Base-by-base conservation (phyloP, 1,140 invertebrate species). In the Carposina sasakii region DNA sequence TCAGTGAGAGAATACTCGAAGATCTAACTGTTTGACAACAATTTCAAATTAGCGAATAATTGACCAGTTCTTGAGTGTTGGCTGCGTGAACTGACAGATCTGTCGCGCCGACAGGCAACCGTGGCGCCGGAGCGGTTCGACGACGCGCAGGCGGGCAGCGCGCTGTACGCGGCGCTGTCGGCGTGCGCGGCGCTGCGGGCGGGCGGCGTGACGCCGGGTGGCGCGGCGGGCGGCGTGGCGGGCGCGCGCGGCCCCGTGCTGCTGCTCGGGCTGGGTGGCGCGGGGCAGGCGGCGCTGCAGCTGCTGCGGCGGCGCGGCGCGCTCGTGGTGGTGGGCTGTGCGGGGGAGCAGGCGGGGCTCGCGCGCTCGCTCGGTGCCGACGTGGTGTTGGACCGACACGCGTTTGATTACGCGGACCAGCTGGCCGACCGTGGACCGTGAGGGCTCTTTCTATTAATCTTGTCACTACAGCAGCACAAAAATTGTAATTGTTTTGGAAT, bases 221-320 rank as follows among this genome's bases (percentile, higher is more conserved):
- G 34, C 17, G 33, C 41, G 21, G 33, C 42, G 48, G 50, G 22
- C 15, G 30, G 34, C 17, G 40, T 15, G 43, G 12, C 26, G 41
- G 45, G 36, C 9, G 66, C 52, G 54, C 56, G 67, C 66, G 77
- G 54, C 59, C 88, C 96, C 13, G 82, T 98, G 13, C 89, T 99
- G 10, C 81, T 97, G 37, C 96, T 96, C 33, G 96, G 93, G 9
- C 91, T 96, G 40, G 97, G 97, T 9, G 96, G 96, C 16, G 94
- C 98, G 3, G 97, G 97, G 21, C 91, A 91, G 39, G 66, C 73
- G 2, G 78, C 70, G 24, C 54, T 78, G 39, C 81, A 81, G 65
- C 62, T 83, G 46, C 62, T 82, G 15, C 53, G 33, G 26, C 44
- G 46, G 19, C 47, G 45, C 19, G 67, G 68, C 12, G 69, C 75